Evolutionary conservation across 2,113 vertebrate genomes (phyloP), one percentile per base, ranked within the genome.

Genomic region (Chamaetylas fuelleborni): DNA sequence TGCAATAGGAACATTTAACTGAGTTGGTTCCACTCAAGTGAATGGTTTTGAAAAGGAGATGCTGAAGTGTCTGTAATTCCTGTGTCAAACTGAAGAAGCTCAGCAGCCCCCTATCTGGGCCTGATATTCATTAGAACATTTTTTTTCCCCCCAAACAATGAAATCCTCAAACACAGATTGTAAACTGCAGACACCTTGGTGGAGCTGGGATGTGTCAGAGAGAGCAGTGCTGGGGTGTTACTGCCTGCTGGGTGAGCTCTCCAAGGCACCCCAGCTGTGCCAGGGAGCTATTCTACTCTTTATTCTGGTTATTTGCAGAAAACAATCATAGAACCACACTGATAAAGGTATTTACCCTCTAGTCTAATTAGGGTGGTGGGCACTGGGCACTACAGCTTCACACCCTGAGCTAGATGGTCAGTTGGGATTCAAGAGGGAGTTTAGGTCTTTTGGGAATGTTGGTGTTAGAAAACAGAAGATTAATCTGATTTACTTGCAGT

Each of bases 131-230:
- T 12, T 56, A 34, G 17, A 47, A 18, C 8, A 2, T 2, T 4
- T 25, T 25, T 38, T 53, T 14, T 26, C 8, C 5, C 4, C 0
- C 16, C 22, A 43, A 5, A 12, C 11, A 8, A 18, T 11, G 36
- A 61, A 53, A 31, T 86, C 22, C 40, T 61, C 36, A 43, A 72
- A 14, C 7, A 8, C 1, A 4, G 8, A 3, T 38, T 82, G 50
- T 19, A 7, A 3, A 8, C 19, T 10, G 0, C 6, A 26, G 26
- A 9, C 5, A 3, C 14, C 31, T 12, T 3, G 6, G 3, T 8
- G n/a, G 31, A 23, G 22, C 33, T 67, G 38, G 8, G 34, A 3
- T 51, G 19, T 26, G 34, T 26, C 25, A 28, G 53, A 54, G 25
- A 23, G 48, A 80, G 40, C 38, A 58, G 57, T 13, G 19, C 57